Percentiles rank a stretch among this genome's conserved stretches.
phyloP scores from a whole-genome alignment of 2,797 vertebrate species.

The Okamejei kenojei region DNA sequence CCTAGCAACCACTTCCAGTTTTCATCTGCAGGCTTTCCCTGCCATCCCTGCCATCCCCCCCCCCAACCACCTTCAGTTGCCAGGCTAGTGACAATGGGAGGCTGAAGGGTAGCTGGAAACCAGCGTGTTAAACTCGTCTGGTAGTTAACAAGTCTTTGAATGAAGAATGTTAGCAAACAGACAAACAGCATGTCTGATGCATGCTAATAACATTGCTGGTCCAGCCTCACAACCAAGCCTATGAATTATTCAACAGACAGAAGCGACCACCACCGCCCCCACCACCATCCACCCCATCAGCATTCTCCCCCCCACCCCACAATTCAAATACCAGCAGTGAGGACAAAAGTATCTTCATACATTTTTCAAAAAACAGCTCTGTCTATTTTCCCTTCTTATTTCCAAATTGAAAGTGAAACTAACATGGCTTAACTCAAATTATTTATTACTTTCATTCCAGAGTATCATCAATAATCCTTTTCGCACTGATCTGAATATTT shows the following conservation, averaged over 20 bases:
- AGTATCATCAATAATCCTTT: conserved; percentile 39
- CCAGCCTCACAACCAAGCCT: conserved; percentile 70
- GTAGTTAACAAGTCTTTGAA: conserved; percentile 90
- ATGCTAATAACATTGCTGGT: conserved; percentile 82
- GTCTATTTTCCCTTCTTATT: conserved; percentile 43
- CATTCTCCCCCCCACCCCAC: conserved; percentile 45
- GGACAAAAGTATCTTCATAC: conserved; percentile 43
- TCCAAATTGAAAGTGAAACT: conserved; percentile 46
- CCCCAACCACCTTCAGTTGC: conserved; percentile 53
- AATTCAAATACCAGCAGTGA: conserved; percentile 69
- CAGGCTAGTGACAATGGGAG: conserved; percentile 72
- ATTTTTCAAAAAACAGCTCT: conserved; percentile 42
- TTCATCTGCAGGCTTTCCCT: conserved; percentile 53
- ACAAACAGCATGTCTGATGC: conserved; percentile 85
- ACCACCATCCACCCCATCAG: conserved; percentile 46
- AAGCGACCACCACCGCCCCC: conserved; percentile 44
- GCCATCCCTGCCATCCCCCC: conserved; percentile 48
- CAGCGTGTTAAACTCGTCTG: conserved; percentile 77
- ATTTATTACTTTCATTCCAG: conserved; percentile 38
- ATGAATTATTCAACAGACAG: conserved; percentile 89
- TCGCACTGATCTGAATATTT: conserved; percentile 45
- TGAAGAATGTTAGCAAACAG: conserved; percentile 95
- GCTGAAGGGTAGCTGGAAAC: conserved; percentile 71
- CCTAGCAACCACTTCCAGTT: conserved; percentile 57
- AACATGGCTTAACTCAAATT: conserved; percentile 50